Conservation (phyloP, 2,888 invertebrate species). For the Pyrgus malvae region DNA sequence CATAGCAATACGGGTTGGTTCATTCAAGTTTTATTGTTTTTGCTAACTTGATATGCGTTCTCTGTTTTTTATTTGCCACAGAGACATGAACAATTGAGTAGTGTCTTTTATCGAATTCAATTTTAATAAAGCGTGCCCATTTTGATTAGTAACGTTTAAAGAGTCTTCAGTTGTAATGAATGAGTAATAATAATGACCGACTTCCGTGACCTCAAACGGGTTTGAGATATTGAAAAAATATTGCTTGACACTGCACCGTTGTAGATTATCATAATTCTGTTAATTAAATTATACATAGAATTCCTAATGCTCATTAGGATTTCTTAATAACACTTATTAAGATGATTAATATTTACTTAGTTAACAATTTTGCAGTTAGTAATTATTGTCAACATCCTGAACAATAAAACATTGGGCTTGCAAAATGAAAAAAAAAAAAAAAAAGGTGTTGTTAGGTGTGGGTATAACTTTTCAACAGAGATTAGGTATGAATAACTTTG, state of each 20-base stretch:
- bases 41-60: constrained; percentile 9
- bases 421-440: too few relatives aligned
- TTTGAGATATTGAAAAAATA: not conserved
- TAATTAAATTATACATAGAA: not conserved
- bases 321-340: too few relatives aligned
- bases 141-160: constrained; percentile 2
- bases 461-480: too few relatives aligned
- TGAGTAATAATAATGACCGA: not conserved
- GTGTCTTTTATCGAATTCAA: constrained; percentile 5
- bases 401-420: too few relatives aligned
- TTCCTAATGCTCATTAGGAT: not conserved
- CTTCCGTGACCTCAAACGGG: not conserved
- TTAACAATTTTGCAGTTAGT: too few relatives aligned
- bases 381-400: too few relatives aligned
- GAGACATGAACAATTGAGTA: constrained; percentile 4
- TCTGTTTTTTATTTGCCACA: constrained; percentile 8
- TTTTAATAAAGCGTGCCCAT: not conserved
- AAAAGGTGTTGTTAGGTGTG: too few relatives aligned
- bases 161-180: constrained; percentile 3
- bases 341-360: too few relatives aligned
- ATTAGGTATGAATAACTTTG: too few relatives aligned
- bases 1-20: constrained; percentile 22
- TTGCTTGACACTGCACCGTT: not conserved
- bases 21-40: constrained; percentile 2
- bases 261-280: not conserved